phyloP scores from a whole-genome alignment of 2,113 vertebrate genomes.

The Dicaeum eximium region DNA sequence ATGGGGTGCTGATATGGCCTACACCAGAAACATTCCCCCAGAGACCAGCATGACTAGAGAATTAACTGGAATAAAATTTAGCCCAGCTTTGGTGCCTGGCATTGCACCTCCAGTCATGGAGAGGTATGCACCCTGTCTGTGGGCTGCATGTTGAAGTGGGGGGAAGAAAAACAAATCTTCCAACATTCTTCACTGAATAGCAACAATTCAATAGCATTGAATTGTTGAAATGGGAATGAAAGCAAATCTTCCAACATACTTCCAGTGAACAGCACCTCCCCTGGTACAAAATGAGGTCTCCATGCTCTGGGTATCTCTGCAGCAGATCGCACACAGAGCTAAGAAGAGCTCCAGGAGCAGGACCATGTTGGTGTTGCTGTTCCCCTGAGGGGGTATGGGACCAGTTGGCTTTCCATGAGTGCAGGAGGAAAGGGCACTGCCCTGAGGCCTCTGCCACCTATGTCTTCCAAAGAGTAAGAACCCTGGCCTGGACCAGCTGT shows the following conservation, averaged over 20 bases:
- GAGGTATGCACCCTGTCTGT: neutral
- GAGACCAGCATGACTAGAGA: neutral
- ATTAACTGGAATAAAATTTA: neutral
- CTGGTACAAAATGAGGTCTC: too few relatives aligned
- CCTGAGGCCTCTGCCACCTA: neutral
- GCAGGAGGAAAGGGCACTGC: neutral
- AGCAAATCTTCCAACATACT: neutral
- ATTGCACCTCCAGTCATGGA: neutral
- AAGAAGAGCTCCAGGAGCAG: neutral
- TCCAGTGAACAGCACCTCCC: neutral
- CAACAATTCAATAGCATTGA: neutral
- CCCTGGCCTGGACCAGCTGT: neutral
- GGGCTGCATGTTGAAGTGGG: neutral
- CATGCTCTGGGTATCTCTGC: neutral
- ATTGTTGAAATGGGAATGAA: neutral
- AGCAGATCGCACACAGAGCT: neutral
- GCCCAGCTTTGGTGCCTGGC: neutral
- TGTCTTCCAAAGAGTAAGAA: neutral
- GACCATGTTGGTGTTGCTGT: neutral
- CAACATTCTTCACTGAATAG: neutral
- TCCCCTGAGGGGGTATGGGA: fast-evolving
- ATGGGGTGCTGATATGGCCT: neutral
- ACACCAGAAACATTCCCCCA: neutral
- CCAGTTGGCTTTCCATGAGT: neutral
- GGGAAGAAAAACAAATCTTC: neutral